Evolutionary conservation across 2,113 vertebrate species (phyloP), one percentile per base, ranked within the genome.

Genomic region (Acanthochromis polyacanthus): DNA sequence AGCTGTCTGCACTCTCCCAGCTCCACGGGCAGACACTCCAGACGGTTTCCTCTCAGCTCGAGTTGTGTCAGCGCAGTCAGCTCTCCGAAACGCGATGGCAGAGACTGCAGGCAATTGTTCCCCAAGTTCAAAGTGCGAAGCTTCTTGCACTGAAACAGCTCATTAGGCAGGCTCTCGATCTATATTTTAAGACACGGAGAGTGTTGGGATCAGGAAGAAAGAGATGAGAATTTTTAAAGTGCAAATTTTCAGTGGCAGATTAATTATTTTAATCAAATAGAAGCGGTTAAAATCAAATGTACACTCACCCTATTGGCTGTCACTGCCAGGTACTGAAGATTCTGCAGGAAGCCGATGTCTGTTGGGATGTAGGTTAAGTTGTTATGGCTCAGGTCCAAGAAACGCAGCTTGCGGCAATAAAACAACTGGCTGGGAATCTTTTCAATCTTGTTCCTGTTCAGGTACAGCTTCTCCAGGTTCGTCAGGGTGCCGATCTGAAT

Each of bases 391-490:
- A 99, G 95, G 91, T 99, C 98, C 85, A 99, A 90, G 67, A 96
- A 96, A 17, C 98, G 96, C 73, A 99, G 94, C 62, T 99, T 99
- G 51, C 97, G 95, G 92, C 98, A 99, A 85, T 96, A 98, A 93
- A 98, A 99, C 73, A 99, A 92, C 89, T 99, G 98, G 40, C 95
- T 95, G 17, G 98, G 98, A 59, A 99, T 98, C 92, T 99, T 99
- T 57, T 98, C 97, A 3, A 99, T 99, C 92, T 99, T 99, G 94
- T 99, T 99, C 57, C 98, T 95, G 85, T 99, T 99, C 90, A 99
- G 95, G 85, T 99, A 98, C 32, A 99, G 96, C 81, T 98, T 96
- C 81, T 99, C 98, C 22, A 99, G 88, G 89, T 97, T 99, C 88
- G 94, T 97, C 61, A 99, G 93, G 63, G 96, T 99, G 93, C 98